Percentiles rank a stretch among this genome's conserved stretches.
Evolutionary conservation across 2,797 vertebrate genomes (phyloP).

Genomic region (Bovichtus variegatus): DNA sequence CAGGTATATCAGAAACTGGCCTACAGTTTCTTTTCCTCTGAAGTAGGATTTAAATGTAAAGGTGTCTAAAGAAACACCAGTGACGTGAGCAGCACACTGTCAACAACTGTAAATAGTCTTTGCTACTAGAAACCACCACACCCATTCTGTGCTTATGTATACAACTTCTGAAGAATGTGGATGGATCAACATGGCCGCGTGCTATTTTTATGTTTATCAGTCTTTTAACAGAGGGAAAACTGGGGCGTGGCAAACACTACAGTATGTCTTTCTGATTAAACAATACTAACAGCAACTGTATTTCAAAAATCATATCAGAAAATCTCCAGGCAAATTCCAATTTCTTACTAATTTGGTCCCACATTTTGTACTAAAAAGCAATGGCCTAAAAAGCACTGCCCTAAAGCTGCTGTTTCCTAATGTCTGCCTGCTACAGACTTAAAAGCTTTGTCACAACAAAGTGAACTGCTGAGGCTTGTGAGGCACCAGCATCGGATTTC

Average conservation of each 20-base stretch:
- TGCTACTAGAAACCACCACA: slow-evolving; percentile 57
- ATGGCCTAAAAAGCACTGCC: slow-evolving; percentile 5
- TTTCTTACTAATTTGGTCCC: not conserved
- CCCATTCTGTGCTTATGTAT: slow-evolving; percentile 30
- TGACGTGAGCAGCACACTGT: slow-evolving; percentile 4
- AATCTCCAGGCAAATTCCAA: not conserved
- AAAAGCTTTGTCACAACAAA: slow-evolving; percentile 21
- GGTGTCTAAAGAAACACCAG: slow-evolving; percentile 19
- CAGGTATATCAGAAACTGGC: slow-evolving; percentile 44
- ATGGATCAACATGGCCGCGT: slow-evolving; percentile 26
- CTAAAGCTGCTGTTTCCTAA: slow-evolving; percentile 14
- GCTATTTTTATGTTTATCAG: not conserved
- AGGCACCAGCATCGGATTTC: slow-evolving; percentile 33
- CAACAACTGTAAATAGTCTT: slow-evolving; percentile 40
- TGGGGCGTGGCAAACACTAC: slow-evolving; percentile 1
- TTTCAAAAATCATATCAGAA: not conserved
- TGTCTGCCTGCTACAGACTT: slow-evolving; percentile 13
- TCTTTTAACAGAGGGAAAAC: slow-evolving; percentile 16
- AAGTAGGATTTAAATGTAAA: slow-evolving; percentile 31
- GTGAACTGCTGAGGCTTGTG: slow-evolving; percentile 17
- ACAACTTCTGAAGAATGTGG: slow-evolving; percentile 65
- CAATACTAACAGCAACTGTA: not conserved
- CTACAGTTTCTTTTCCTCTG: slow-evolving; percentile 1
- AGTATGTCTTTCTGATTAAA: not conserved
- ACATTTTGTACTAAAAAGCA: not conserved